Evolutionary conservation across 2,113 vertebrate species (phyloP).

Genomic region (Clarias gariepinus): DNA sequence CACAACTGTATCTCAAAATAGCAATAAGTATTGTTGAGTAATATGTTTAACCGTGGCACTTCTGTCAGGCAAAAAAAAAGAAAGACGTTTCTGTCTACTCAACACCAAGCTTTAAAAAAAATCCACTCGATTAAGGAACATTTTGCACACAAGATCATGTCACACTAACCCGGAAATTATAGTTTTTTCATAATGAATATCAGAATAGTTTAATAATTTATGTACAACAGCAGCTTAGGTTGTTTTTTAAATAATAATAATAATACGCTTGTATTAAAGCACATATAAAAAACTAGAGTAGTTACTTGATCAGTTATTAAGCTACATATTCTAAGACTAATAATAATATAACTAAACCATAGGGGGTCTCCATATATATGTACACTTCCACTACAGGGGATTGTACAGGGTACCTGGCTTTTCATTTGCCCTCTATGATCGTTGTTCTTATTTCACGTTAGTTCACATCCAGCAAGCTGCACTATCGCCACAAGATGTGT

Average conservation of each 20-base stretch:
- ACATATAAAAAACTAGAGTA: no score
- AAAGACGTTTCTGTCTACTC: background rate
- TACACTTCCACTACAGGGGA: background rate
- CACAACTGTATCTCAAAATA: constrained; percentile 16
- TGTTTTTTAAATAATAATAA: background rate
- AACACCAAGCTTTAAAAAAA: background rate
- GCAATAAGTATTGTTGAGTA: constrained; percentile 8
- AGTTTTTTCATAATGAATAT: background rate
- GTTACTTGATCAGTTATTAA: no score
- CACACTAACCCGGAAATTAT: background rate
- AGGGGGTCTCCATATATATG: no score
- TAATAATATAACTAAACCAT: no score
- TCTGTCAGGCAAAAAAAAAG: background rate
- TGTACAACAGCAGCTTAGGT: background rate
- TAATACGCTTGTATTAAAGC: no score
- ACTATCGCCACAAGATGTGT: background rate
- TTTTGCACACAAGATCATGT: background rate
- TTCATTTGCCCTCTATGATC: background rate
- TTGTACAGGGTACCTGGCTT: background rate
- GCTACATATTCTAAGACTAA: no score
- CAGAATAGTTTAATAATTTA: background rate
- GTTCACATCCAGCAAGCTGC: no score
- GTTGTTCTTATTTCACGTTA: background rate
- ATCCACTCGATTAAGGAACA: background rate
- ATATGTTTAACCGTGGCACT: background rate